Base-by-base conservation (phyloP, 1,140 invertebrate genomes). In the Drosophila pseudoobscura region DNA sequence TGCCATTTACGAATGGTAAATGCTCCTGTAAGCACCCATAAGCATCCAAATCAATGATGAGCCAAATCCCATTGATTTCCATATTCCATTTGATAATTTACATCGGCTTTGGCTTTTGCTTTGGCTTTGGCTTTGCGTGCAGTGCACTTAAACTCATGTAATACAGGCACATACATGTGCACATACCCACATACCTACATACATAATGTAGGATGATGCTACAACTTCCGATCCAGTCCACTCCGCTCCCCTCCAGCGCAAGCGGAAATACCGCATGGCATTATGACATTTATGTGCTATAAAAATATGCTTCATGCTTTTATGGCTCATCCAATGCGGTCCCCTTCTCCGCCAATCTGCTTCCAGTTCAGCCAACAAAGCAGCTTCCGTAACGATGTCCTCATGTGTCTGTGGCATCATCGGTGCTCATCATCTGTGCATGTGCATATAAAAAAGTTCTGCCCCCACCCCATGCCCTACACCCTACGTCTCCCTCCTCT, bases 201-300 rank as follows among this genome's bases (percentile, higher is more conserved):
- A 9, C 31, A 9, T 3, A 39, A 51, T 50, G 9, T 24, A 31
- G 6, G 11, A 46, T 29, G 11, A 39, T 39, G 35, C 35, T 39
- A 39, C 35, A 39, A 39, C 35, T 39, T 39, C 35, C 35, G 11
- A 11, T 39, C 11, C 4, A 5, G 3, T 26, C 24, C 24, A 26
- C 24, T 26, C 24, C 24, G 5, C 24, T 26, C 24, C 24, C 24
- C 24, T 26, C 4, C 24, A 26, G 4, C 24, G 24, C 24, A 26
- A 26, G 15, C 51, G 49, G 50, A 82, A 82, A 78, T 75, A 47
- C 71, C 78, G 82, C 78, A 87, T 75, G 71, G 53, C 74, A 87
- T 83, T 80, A 88, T 87, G 82, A 76, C 83, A 87, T 87, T 87
- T 79, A 88, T 87, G 83, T 64, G 71, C 78, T 70, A 88, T 87